These are phyloP conservation scores for Leptonema lineaticorne DNA, from an alignment of 1,140 invertebrate species.

Conservation along the genomic window DNA sequence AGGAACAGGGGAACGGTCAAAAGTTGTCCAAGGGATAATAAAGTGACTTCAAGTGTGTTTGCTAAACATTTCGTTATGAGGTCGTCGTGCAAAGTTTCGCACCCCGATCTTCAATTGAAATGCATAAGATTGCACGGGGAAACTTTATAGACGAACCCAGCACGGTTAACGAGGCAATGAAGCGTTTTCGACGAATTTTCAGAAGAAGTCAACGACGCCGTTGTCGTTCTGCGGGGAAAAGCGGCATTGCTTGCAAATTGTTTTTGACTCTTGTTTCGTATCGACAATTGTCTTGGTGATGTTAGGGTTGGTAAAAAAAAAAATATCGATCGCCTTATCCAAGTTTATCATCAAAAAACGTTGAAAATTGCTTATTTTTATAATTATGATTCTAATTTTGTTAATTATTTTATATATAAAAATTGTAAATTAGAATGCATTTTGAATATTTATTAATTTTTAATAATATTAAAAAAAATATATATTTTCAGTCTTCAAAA, in stretches of 20 bases:
- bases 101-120: neutral
- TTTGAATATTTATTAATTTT: too few species aligned
- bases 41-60: conserved; percentile 41
- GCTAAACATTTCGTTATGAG: conserved; percentile 41
- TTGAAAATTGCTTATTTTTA: too few species aligned
- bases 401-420: too few species aligned
- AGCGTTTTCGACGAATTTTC: conserved; percentile 36
- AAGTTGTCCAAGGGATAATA: conserved; percentile 42
- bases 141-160: conserved; percentile 20
- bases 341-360: too few species aligned
- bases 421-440: too few species aligned
- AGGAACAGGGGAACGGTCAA: conserved; percentile 36
- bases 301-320: too few species aligned
- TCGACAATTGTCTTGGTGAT: too few species aligned
- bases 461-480: too few species aligned
- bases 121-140: conserved; percentile 10
- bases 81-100: conserved; percentile 21
- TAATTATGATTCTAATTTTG: too few species aligned
- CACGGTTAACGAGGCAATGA: conserved; percentile 41
- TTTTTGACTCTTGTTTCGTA: too few species aligned
- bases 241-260: conserved; percentile 2
- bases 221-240: conserved; percentile 31
- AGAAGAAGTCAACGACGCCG: conserved; percentile 32
- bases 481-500: too few species aligned
- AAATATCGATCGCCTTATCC: too few species aligned